Conservation (phyloP, 2,113 vertebrate genomes). For the Sorex fumeus region DNA sequence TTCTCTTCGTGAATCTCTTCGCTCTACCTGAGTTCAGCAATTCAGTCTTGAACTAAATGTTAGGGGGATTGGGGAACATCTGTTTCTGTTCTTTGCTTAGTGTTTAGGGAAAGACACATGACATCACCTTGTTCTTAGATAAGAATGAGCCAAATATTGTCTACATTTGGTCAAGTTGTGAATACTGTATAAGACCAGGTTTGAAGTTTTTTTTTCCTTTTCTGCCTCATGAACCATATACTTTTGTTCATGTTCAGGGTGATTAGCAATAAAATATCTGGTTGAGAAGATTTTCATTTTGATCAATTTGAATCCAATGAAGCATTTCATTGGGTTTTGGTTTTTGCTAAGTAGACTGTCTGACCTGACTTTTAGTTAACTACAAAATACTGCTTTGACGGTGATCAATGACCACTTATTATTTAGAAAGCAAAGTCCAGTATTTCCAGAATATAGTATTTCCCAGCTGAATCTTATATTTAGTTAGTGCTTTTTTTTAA, state of each 20-base stretch:
- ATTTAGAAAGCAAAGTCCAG: conserved; percentile 25
- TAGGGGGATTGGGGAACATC: not conserved
- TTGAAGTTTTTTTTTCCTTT: not conserved
- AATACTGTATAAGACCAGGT: not conserved
- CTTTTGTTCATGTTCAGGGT: not conserved
- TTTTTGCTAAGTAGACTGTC: too few species aligned
- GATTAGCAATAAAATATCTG: not conserved
- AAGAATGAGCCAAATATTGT: not conserved
- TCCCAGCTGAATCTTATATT: not conserved
- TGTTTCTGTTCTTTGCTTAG: not conserved
- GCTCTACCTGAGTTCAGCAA: not conserved
- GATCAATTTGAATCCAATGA: not conserved
- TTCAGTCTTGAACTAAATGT: not conserved
- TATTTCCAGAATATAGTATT: not conserved
- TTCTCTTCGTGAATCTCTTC: not conserved
- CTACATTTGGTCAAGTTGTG: not conserved
- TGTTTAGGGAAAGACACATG: not conserved
- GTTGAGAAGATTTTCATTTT: not conserved
- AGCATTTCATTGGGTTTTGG: not conserved
- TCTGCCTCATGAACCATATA: not conserved
- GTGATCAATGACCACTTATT: not conserved
- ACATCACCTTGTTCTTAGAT: not conserved
- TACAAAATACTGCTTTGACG: conserved; percentile 38
- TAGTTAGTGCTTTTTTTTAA: not conserved
- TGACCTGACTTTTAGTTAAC: conserved; percentile 20